Percentiles rank a stretch among this genome's conserved stretches.
phyloP scores from a whole-genome alignment of 2,113 vertebrate species.

The Bos taurus region DNA sequence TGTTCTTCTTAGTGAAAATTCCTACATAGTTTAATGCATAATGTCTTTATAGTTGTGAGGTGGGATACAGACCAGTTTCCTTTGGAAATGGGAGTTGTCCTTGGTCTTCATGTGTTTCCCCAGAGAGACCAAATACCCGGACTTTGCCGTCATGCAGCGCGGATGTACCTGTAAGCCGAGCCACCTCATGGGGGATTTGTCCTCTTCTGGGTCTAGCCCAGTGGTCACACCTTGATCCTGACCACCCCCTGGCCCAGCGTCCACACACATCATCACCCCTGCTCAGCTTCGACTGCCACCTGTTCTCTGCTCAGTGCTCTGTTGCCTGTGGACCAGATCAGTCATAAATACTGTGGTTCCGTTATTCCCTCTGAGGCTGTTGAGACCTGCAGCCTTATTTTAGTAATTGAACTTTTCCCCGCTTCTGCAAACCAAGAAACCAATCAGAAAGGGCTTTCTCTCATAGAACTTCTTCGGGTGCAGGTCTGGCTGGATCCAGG shows the following conservation, averaged over 20 bases:
- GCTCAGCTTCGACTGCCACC: not conserved
- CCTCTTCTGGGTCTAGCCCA: not conserved
- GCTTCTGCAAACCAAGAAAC: not conserved
- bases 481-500: not conserved
- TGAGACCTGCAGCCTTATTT: not conserved
- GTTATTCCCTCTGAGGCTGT: not conserved
- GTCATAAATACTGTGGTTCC: not conserved
- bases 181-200: not conserved
- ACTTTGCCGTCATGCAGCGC: not conserved
- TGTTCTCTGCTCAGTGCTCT: not conserved
- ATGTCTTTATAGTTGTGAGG: not conserved
- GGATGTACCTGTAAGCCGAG: not conserved
- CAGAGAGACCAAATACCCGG: not conserved
- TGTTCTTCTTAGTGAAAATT: not conserved
- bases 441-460: not conserved
- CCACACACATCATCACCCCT: rapidly evolving
- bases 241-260: rapidly evolving
- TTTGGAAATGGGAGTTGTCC: not conserved
- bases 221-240: not conserved
- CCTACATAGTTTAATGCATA: not conserved
- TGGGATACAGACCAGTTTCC: not conserved
- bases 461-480: not conserved
- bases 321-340: not conserved
- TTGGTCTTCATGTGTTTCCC: not conserved
- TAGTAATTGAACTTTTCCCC: not conserved